Conservation (phyloP, 2,888 invertebrate species). For the Lasius fuliginosus region DNA sequence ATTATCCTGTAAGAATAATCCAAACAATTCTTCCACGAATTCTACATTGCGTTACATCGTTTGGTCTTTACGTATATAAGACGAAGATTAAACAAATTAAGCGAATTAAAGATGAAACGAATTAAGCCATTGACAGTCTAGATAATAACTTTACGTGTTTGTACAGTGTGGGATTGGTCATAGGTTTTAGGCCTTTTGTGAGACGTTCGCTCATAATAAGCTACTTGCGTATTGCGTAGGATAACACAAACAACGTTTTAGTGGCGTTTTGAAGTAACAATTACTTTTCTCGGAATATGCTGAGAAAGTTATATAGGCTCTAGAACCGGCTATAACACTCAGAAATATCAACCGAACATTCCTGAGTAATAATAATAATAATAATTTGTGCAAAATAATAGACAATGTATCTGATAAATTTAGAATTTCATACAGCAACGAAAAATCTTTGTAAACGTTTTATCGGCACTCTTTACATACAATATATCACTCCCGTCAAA, state of each 20-base stretch:
- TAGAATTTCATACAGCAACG: background rate
- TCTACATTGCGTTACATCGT: background rate
- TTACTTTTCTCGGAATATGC: conserved; percentile 46
- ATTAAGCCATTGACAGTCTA: background rate
- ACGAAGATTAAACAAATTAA: background rate
- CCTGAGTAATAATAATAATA: conserved; percentile 2
- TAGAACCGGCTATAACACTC: background rate
- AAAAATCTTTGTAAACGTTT: background rate
- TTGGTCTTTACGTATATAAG: background rate
- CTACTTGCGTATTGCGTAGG: conserved; percentile 42
- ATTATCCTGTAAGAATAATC: background rate
- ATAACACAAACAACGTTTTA: conserved; percentile 40
- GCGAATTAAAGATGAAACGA: background rate
- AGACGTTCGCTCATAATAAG: conserved; percentile 23
- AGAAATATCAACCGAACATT: background rate
- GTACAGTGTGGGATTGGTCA: background rate
- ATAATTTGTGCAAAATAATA: conserved; percentile 18
- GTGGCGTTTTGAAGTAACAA: conserved; percentile 50
- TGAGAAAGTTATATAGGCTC: conserved; percentile 40
- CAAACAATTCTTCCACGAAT: background rate
- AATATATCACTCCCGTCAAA: conserved; percentile 8
- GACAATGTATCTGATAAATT: background rate
- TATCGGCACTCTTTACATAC: background rate
- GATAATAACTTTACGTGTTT: conserved; percentile 18
- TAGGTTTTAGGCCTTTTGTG: background rate